Percentiles rank a stretch among this genome's conserved stretches.
Evolutionary conservation across 2,888 invertebrate species (phyloP).

Genomic region (Biston betularia): DNA sequence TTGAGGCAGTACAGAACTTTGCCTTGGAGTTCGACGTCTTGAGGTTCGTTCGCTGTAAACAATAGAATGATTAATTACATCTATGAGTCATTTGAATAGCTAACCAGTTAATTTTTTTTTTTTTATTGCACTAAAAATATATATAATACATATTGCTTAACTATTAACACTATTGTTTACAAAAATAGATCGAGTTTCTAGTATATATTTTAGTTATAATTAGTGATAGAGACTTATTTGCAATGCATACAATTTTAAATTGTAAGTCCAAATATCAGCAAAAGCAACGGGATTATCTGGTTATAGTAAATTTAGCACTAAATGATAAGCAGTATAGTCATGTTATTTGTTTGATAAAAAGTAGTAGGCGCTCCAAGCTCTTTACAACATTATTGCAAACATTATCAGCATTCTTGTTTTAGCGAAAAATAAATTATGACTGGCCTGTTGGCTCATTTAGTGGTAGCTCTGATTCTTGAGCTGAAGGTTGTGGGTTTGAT

Average conservation of each 20-base stretch:
- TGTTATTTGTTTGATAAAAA: neutral
- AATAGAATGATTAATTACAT: constrained; percentile 24
- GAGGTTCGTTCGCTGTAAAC: constrained; percentile 74
- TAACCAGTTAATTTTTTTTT: neutral
- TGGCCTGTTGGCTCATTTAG: no score
- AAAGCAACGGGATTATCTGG: neutral
- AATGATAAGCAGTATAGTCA: constrained; percentile 1
- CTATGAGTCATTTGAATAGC: constrained; percentile 21
- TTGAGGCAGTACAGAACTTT: constrained; percentile 94
- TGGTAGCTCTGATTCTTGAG: no score
- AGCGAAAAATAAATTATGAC: no score
- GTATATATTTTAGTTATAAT: no score
- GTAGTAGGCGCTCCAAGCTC: neutral
- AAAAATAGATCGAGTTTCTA: no score
- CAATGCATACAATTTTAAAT: no score
- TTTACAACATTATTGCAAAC: no score
- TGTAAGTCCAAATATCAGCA: neutral
- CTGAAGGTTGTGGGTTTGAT: no score
- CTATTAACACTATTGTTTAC: no score
- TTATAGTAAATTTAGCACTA: constrained; percentile 5
- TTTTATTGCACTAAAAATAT: no score
- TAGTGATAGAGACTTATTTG: neutral
- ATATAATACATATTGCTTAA: no score
- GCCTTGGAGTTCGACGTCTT: constrained; percentile 92
- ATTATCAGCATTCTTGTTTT: no score